Conservation (phyloP, 2,113 vertebrate genomes). For the Clarias magur region DNA sequence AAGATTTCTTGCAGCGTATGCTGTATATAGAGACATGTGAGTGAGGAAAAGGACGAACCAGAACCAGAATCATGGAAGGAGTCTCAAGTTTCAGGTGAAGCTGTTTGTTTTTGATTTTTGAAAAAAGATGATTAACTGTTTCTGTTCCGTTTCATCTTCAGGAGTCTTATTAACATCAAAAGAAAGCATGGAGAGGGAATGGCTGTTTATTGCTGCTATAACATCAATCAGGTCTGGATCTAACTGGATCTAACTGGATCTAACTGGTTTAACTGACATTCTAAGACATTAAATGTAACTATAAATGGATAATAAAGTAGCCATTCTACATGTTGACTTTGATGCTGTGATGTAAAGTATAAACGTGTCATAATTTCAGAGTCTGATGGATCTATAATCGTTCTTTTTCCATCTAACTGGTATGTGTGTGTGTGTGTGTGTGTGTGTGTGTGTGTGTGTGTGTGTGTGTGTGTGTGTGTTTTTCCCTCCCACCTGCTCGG, state of each 20-base stretch:
- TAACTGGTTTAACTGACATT: neutral
- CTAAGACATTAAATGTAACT: neutral
- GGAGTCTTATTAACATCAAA: neutral
- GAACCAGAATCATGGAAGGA: neutral
- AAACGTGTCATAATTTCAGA: neutral
- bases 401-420: neutral
- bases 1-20: no score
- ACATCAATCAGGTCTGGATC: neutral
- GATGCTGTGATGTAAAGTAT: neutral
- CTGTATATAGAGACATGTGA: no score
- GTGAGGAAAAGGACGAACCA: neutral
- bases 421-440: neutral
- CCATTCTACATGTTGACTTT: neutral
- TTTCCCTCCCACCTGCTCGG: conserved; percentile 52
- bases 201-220: neutral
- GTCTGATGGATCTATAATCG: neutral
- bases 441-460: neutral
- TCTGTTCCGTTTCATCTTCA: neutral
- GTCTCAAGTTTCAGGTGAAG: neutral
- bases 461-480: conserved; percentile 16
- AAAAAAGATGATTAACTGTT: neutral
- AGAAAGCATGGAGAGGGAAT: neutral
- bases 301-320: neutral
- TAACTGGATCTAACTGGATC: no score
- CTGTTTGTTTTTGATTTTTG: no score